These are phyloP conservation scores for Acipenser transmontanus DNA, from an alignment of 2,797 vertebrate species.

Conservation along the genomic window DNA sequence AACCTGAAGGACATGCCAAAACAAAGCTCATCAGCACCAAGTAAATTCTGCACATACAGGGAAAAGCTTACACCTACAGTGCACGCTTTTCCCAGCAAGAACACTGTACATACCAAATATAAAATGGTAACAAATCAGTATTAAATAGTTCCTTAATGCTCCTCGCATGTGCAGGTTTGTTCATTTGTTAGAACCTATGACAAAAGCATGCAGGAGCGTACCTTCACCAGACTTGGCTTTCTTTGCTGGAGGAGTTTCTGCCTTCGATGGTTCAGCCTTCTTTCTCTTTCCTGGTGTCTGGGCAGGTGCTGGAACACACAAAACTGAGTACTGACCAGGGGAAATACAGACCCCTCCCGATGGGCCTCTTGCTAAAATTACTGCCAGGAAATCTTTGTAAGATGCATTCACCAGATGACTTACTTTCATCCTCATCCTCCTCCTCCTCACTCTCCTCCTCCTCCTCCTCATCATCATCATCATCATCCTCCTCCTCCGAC, in stretches of 20 bases:
- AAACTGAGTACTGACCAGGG: background rate
- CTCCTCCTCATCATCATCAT: conserved; percentile 78
- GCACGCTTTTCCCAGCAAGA: too few species aligned
- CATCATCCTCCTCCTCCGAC: conserved; percentile 77
- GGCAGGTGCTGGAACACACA: conserved; percentile 48
- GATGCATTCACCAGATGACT: conserved; percentile 19
- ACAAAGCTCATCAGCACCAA: background rate
- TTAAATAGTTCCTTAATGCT: too few species aligned
- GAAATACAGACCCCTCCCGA: background rate
- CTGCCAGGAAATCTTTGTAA: background rate
- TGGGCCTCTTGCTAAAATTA: background rate
- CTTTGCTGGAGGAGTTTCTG: conserved; percentile 77
- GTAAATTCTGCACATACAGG: conserved; percentile 9
- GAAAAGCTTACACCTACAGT: too few species aligned
- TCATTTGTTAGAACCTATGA: too few species aligned
- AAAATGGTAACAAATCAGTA: too few species aligned
- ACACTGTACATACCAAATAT: too few species aligned
- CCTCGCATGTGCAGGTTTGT: too few species aligned
- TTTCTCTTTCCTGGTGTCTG: conserved; percentile 81
- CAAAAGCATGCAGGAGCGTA: too few species aligned
- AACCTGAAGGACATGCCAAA: conserved; percentile 30
- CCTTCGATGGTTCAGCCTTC: conserved; percentile 69
- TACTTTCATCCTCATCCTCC: conserved; percentile 60
- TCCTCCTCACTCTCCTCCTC: conserved; percentile 76
- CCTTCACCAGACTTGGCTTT: conserved; percentile 65